phyloP scores from a whole-genome alignment of 1,140 invertebrate species.

The Bombus turneri region DNA sequence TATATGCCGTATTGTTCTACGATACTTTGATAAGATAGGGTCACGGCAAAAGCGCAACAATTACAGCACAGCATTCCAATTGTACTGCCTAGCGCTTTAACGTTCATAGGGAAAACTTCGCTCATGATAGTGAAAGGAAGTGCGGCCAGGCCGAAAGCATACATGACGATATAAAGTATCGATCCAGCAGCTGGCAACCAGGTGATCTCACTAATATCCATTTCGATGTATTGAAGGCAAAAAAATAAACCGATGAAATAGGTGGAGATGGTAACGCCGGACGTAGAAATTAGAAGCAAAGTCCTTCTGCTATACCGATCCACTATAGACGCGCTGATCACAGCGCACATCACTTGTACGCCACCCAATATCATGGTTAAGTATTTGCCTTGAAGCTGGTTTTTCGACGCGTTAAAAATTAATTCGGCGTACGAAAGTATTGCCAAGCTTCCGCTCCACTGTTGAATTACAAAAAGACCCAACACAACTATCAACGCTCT shows the following conservation, averaged over 20 bases:
- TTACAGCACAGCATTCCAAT: conserved; percentile 87
- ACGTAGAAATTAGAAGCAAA: conserved; percentile 85
- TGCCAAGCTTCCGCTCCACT: conserved; percentile 88
- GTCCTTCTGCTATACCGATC: conserved; percentile 87
- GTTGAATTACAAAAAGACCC: conserved; percentile 87
- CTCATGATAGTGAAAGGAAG: conserved; percentile 88
- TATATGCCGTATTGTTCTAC: conserved; percentile 84
- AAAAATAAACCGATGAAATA: conserved; percentile 82
- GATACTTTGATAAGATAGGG: conserved; percentile 87
- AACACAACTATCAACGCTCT: conserved; percentile 85
- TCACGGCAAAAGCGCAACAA: conserved; percentile 83
- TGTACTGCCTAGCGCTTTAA: conserved; percentile 86
- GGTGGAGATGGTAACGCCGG: conserved; percentile 81
- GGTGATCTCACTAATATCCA: conserved; percentile 78
- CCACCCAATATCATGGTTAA: conserved; percentile 86
- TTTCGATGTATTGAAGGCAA: conserved; percentile 81
- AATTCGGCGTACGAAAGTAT: conserved; percentile 88
- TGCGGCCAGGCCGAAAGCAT: conserved; percentile 86
- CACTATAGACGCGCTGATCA: conserved; percentile 84
- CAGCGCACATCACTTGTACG: conserved; percentile 85
- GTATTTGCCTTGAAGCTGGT: conserved; percentile 79
- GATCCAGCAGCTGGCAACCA: conserved; percentile 85
- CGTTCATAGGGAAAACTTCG: conserved; percentile 88
- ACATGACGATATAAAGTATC: conserved; percentile 86
- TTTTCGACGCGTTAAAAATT: conserved; percentile 86